Conservation (phyloP, 2,797 vertebrate genomes). For the Cyclopterus lumpus region DNA sequence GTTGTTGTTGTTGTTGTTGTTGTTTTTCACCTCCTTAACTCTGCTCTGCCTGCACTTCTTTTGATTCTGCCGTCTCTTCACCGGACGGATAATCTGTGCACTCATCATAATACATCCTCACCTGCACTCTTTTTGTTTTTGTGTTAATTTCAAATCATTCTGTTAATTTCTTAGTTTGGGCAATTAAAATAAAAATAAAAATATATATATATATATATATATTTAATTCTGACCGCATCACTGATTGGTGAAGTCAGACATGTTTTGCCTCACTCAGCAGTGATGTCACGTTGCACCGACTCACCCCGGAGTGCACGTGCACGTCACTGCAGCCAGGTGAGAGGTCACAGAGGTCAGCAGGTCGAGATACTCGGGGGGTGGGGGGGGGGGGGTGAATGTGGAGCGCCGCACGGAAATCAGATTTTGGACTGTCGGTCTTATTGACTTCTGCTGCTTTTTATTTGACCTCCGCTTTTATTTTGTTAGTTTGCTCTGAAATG, state of each 20-base stretch:
- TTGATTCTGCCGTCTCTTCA: conserved; percentile 47
- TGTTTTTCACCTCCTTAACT: conserved; percentile 64
- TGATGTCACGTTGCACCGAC: not conserved
- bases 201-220: not conserved
- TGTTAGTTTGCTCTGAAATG: conserved; percentile 16
- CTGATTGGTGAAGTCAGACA: conserved; percentile 3
- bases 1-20: conserved; percentile 59
- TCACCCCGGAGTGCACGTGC: not conserved
- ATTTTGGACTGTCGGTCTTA: too few species aligned
- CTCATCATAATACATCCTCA: conserved; percentile 29
- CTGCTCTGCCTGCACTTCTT: conserved; percentile 63
- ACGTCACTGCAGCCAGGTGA: conserved; percentile 4
- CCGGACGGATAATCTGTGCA: conserved; percentile 34
- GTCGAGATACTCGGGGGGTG: too few species aligned
- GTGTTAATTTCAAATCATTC: conserved; percentile 24
- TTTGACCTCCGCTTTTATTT: not conserved
- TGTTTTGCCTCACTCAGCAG: not conserved
- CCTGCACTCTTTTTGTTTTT: conserved; percentile 36
- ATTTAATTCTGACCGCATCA: conserved; percentile 1
- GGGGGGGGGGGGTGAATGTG: not conserved
- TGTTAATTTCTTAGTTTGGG: conserved; percentile 9
- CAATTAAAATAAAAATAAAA: not conserved
- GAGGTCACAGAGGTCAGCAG: not conserved
- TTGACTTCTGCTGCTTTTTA: not conserved
- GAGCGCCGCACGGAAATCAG: not conserved